A percentile compares a stretch with the other conserved stretches of the same genome.
phyloP scores from a whole-genome alignment of 2,113 vertebrate species.

The Axis porcinus region DNA sequence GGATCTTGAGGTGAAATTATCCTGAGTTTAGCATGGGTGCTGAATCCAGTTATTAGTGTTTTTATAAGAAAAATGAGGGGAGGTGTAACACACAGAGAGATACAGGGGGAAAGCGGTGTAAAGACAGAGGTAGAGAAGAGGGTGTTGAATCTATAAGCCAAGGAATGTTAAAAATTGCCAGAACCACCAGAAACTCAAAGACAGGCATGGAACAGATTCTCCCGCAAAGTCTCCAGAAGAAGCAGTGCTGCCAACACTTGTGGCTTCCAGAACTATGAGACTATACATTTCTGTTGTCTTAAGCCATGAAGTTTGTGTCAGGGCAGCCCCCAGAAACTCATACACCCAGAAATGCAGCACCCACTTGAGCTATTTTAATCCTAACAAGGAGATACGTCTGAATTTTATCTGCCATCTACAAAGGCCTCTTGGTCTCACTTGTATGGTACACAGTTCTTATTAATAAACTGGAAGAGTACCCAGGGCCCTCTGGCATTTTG shows the following conservation, averaged over 20 bases:
- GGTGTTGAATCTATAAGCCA: neutral
- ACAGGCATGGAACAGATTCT: neutral
- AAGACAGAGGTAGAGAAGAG: neutral
- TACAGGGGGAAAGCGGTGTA: neutral
- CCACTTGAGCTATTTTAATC: neutral
- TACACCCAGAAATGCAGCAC: neutral
- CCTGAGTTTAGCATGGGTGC: neutral
- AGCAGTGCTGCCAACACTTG: neutral
- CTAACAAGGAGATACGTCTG: neutral
- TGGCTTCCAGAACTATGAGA: neutral
- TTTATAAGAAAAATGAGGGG: neutral
- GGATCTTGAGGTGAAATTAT: neutral
- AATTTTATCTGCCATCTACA: neutral
- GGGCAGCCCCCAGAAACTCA: neutral
- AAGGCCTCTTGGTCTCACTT: neutral
- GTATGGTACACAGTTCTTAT: neutral
- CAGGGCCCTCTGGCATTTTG: no score
- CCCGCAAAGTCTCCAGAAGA: neutral
- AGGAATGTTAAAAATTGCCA: neutral
- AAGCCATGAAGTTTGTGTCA: neutral
- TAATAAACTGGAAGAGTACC: neutral
- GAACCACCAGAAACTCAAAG: neutral
- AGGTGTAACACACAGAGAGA: neutral
- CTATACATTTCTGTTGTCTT: neutral
- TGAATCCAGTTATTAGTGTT: neutral